phyloP scores from a whole-genome alignment of 2,113 vertebrate species.

The Tauraco erythrolophus region DNA sequence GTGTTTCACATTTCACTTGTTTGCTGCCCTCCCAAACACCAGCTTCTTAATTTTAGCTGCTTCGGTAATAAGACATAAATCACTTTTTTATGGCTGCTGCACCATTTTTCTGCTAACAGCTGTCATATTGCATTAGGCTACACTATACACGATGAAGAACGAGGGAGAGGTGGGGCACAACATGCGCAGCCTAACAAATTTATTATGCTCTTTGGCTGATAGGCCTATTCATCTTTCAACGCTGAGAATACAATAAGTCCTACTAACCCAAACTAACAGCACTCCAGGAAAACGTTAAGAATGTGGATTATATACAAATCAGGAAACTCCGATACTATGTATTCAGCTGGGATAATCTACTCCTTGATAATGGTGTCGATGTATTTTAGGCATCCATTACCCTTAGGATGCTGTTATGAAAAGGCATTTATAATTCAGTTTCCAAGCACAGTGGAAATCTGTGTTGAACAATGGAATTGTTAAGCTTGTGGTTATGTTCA shows the following conservation, averaged over 20 bases:
- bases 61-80: conserved; percentile 66
- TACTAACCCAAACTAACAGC: conserved; percentile 56
- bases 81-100: conserved; percentile 65
- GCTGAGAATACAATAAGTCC: conserved; percentile 31
- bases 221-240: conserved; percentile 64
- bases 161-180: conserved; percentile 30
- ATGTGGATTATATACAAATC: conserved; percentile 36
- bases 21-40: conserved; percentile 26
- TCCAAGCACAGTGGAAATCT: conserved; percentile 1
- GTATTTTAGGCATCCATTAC: conserved; percentile 11
- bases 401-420: conserved; percentile 4
- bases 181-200: conserved; percentile 53
- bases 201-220: conserved; percentile 46
- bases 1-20: conserved; percentile 56
- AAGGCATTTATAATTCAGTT: conserved; percentile 2
- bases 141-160: conserved; percentile 11
- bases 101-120: conserved; percentile 68
- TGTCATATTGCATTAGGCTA: conserved; percentile 52
- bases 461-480: neutral
- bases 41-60: conserved; percentile 58
- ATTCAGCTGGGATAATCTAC: conserved; percentile 36
- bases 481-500: conserved; percentile 8
- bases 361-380: conserved; percentile 16
- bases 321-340: conserved; percentile 33
- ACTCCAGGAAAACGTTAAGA: conserved; percentile 63